Conservation (phyloP, 2,797 vertebrate genomes). For the Orestias chungarensis region DNA sequence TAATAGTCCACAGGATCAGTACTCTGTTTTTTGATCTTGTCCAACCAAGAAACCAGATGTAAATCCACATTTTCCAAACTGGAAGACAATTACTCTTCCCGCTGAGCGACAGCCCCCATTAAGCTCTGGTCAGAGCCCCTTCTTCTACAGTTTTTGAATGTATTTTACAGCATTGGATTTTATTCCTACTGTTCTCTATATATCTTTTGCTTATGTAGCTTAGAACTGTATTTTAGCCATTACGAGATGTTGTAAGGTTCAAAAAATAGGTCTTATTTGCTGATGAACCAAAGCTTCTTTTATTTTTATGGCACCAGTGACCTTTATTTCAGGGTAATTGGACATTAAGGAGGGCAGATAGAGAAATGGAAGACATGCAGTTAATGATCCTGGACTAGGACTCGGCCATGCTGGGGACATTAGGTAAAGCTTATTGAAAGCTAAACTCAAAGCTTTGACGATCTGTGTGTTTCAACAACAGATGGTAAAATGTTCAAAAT, state of each 20-base stretch:
- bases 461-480: background rate
- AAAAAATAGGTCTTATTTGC: background rate
- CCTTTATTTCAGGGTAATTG: too few relatives aligned
- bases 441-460: background rate
- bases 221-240: background rate
- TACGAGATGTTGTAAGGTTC: background rate
- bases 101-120: background rate
- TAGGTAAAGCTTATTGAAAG: background rate
- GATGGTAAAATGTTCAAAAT: background rate
- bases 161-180: background rate
- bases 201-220: background rate
- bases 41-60: too few relatives aligned
- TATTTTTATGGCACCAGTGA: too few relatives aligned
- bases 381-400: too few relatives aligned
- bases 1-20: too few relatives aligned
- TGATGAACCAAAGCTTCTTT: too few relatives aligned
- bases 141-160: background rate
- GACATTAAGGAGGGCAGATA: too few relatives aligned
- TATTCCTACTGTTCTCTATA: background rate
- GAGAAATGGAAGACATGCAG: too few relatives aligned
- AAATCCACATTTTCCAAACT: background rate
- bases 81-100: background rate
- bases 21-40: too few relatives aligned
- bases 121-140: background rate
- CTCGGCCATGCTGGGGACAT: too few relatives aligned